phyloP scores from a whole-genome alignment of 2,888 invertebrate species.

The Tetranychus truncatus region DNA sequence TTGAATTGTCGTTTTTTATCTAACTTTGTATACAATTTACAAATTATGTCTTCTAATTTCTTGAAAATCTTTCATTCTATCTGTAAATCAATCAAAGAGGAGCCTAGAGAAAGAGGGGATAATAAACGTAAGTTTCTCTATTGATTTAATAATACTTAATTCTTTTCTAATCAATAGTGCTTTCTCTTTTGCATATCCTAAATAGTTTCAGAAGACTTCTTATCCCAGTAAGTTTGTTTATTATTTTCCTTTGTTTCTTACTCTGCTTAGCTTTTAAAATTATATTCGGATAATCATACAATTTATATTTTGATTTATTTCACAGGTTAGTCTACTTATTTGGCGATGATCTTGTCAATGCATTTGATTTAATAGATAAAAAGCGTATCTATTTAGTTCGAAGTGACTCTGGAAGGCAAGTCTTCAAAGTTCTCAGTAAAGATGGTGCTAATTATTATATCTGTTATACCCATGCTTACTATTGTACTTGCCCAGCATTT shows the following conservation, averaged over 20 bases:
- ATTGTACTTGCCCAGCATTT: slow-evolving; percentile 6
- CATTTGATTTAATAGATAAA: neutral
- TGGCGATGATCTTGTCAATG: neutral
- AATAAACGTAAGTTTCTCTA: neutral
- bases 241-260: neutral
- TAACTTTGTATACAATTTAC: neutral
- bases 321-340: neutral
- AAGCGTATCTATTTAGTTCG: slow-evolving; percentile 3
- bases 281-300: neutral
- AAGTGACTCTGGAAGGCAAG: neutral
- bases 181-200: neutral
- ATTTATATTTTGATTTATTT: neutral
- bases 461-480: slow-evolving; percentile 2
- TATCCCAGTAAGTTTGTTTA: neutral
- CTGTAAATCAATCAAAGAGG: neutral
- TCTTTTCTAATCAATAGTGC: neutral
- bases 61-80: neutral
- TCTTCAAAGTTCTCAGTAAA: neutral
- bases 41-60: neutral
- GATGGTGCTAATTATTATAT: neutral
- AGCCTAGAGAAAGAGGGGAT: neutral
- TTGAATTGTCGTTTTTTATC: neutral
- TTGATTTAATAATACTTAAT: neutral
- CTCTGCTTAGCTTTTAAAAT: neutral
- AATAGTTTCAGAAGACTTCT: neutral